These are phyloP conservation scores for Lepidothrix coronata DNA, from an alignment of 2,113 vertebrate species.

Conservation along the genomic window DNA sequence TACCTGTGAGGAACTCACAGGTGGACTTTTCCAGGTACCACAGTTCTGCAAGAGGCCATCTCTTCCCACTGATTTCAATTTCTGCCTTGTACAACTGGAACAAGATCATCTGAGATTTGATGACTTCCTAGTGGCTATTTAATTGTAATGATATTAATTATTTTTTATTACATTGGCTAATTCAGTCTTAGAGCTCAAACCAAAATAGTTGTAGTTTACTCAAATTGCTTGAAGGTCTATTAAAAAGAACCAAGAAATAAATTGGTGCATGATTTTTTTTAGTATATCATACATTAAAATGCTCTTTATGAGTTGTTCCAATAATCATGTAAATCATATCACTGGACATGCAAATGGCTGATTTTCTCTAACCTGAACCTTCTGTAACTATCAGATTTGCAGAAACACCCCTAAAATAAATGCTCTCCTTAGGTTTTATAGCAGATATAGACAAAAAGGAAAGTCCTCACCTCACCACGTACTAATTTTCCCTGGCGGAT, in stretches of 20 bases:
- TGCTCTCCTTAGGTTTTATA: background rate
- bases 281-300: background rate
- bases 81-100: background rate
- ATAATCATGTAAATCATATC: background rate
- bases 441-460: background rate
- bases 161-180: background rate
- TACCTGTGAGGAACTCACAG: background rate
- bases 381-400: background rate
- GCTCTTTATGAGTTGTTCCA: background rate
- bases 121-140: background rate
- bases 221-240: background rate
- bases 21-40: background rate
- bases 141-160: background rate
- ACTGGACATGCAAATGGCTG: background rate
- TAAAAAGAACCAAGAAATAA: background rate
- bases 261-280: background rate
- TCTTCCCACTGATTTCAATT: background rate
- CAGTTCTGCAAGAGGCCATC: background rate
- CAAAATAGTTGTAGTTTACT: background rate
- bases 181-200: background rate
- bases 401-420: background rate
- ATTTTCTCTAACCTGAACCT: background rate
- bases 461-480: background rate
- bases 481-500: background rate
- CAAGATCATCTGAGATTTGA: background rate